phyloP scores from a whole-genome alignment of 2,888 invertebrate species.

The Sylvicola cinctus region DNA sequence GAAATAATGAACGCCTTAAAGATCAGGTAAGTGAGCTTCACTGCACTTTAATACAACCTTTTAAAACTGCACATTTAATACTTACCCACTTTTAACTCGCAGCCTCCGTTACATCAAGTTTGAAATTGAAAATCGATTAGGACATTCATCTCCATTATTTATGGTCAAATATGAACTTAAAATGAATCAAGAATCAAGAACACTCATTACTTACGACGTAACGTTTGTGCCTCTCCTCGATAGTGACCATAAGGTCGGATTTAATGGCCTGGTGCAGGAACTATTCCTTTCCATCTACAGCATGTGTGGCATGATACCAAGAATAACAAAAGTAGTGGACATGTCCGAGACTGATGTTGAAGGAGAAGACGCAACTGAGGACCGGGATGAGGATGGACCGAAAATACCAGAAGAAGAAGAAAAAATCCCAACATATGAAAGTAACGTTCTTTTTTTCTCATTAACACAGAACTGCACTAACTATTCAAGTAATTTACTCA shows the following conservation, averaged over 20 bases:
- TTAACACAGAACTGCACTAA: too few relatives aligned
- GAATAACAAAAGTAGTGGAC: conserved; percentile 24
- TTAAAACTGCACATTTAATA: background rate
- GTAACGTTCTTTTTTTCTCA: too few relatives aligned
- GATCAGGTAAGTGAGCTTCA: conserved; percentile 6
- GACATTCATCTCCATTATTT: conserved; percentile 38
- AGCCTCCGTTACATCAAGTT: conserved; percentile 16
- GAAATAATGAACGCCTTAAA: conserved; percentile 32
- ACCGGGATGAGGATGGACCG: conserved; percentile 2
- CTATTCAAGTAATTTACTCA: too few relatives aligned
- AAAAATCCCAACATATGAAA: conserved; percentile 2
- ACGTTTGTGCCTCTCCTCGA: too few relatives aligned
- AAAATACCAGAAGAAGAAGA: background rate
- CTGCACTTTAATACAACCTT: conserved; percentile 10
- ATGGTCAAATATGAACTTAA: conserved; percentile 54
- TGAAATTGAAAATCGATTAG: conserved; percentile 19
- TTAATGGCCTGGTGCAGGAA: conserved; percentile 42
- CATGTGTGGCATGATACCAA: conserved; percentile 48
- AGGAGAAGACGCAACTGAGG: conserved; percentile 15
- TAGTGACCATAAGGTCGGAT: too few relatives aligned
- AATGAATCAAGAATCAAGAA: conserved; percentile 45
- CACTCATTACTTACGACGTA: conserved; percentile 55
- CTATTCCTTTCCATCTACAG: conserved; percentile 58
- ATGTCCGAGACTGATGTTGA: too few relatives aligned
- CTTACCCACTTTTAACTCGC: background rate